These are phyloP conservation scores for Gordius sp. DNA, from an alignment of 2,888 invertebrate genomes.

Conservation along the genomic window DNA sequence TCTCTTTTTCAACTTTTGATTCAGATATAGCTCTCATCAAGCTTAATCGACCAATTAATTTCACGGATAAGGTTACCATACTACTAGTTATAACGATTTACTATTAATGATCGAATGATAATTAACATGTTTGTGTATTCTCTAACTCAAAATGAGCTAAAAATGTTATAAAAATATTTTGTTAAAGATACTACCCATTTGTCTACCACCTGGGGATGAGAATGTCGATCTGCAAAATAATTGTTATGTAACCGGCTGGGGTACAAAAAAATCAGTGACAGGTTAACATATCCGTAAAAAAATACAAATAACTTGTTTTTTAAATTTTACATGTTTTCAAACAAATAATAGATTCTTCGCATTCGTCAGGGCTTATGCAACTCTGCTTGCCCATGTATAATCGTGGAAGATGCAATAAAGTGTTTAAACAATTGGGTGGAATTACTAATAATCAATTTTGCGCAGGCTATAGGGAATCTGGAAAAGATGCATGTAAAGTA, in stretches of 20 bases:
- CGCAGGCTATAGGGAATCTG: neutral
- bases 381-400: neutral
- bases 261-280: neutral
- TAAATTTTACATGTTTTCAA: too few species aligned
- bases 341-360: too few species aligned
- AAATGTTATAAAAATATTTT: neutral
- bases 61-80: neutral
- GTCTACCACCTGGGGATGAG: neutral
- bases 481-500: slow-evolving; percentile 14
- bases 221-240: neutral
- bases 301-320: too few species aligned
- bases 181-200: slow-evolving; percentile 2
- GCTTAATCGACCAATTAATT: neutral
- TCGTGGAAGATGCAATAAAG: neutral
- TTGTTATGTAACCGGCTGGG: slow-evolving; percentile 9
- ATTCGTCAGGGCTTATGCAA: neutral
- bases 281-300: too few species aligned
- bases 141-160: neutral
- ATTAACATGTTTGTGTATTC: too few species aligned
- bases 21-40: neutral
- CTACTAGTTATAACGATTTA: neutral
- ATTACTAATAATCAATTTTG: slow-evolving; percentile 1
- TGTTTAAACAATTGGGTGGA: too few species aligned
- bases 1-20: neutral
- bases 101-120: too few species aligned